phyloP scores from a whole-genome alignment of 1,140 invertebrate genomes.

The Arctopsyche grandis region DNA sequence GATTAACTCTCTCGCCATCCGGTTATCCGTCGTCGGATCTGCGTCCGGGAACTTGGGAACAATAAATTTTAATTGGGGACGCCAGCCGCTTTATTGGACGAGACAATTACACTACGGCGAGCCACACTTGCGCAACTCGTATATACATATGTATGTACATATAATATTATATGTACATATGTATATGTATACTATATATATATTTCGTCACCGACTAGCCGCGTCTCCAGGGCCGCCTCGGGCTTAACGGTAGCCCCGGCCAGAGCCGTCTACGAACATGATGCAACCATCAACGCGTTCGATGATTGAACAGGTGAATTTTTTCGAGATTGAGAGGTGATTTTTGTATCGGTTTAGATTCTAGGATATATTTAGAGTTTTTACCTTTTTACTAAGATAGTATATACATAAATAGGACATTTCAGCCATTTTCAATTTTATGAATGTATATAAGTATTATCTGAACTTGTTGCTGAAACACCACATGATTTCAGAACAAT shows the following conservation, averaged over 20 bases:
- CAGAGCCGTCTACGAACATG: background rate
- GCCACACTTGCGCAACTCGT: constrained; percentile 16
- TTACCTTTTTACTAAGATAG: no score
- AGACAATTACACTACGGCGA: constrained; percentile 46
- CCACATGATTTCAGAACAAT: no score
- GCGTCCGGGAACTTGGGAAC: constrained; percentile 38
- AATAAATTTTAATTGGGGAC: constrained; percentile 54
- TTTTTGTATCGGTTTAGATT: no score
- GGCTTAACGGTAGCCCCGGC: constrained; percentile 25
- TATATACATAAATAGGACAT: no score
- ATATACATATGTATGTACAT: no score
- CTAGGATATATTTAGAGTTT: no score
- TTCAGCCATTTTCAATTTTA: no score
- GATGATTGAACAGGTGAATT: constrained; percentile 35
- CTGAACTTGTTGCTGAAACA: no score
- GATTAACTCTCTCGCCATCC: background rate
- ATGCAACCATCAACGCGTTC: background rate
- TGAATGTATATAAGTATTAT: no score
- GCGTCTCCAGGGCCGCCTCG: constrained; percentile 8
- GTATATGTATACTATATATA: no score
- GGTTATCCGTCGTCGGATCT: constrained; percentile 5
- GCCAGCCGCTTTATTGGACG: constrained; percentile 39
- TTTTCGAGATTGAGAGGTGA: background rate
- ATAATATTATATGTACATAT: no score
- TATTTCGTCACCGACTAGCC: constrained; percentile 30